A percentile compares a stretch with the other conserved stretches of the same genome.
These are phyloP conservation scores for Ctena decussata DNA, from an alignment of 2,888 invertebrate genomes.

Conservation along the genomic window DNA sequence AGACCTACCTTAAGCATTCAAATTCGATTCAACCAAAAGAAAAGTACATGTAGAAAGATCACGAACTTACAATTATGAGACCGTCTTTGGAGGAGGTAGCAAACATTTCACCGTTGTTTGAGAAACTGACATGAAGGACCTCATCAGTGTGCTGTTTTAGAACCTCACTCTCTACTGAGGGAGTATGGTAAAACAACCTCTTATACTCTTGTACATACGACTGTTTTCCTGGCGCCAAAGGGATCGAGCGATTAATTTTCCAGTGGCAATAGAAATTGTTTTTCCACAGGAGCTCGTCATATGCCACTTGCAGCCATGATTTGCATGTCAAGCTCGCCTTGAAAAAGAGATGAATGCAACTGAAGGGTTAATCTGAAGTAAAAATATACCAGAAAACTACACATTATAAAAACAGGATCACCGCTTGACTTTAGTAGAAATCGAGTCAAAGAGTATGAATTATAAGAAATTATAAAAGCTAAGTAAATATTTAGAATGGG, in stretches of 20 bases:
- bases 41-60: no score
- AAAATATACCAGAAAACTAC: no score
- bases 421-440: no score
- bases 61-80: constrained; percentile 90
- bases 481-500: no score
- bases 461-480: no score
- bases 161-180: constrained; percentile 85
- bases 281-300: constrained; percentile 92
- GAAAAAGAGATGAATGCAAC: no score
- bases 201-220: constrained; percentile 93
- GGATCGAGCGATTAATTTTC: constrained; percentile 89
- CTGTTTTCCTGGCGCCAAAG: constrained; percentile 90
- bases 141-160: constrained; percentile 92
- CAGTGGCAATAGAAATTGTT: constrained; percentile 91
- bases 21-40: no score
- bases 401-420: no score
- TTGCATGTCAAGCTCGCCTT: no score
- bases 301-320: constrained; percentile 88
- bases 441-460: no score
- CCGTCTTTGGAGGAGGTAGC: constrained; percentile 95
- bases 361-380: no score
- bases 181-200: constrained; percentile 91
- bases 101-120: constrained; percentile 94
- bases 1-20: no score
- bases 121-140: constrained; percentile 94